Conservation (phyloP, 2,888 invertebrate genomes). For the Spilarctia lutea region DNA sequence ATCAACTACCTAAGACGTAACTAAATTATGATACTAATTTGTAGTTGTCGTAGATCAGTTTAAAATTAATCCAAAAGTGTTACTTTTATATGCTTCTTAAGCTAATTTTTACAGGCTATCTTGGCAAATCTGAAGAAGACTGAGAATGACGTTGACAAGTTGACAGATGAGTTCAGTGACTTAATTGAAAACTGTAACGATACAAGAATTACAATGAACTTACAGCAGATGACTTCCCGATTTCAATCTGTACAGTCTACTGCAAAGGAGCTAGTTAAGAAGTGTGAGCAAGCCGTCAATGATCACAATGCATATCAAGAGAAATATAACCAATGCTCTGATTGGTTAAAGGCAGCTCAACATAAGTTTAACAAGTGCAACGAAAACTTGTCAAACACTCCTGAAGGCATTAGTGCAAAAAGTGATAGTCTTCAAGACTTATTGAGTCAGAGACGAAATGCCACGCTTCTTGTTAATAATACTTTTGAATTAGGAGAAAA, state of each 20-base stretch:
- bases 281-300: constrained; percentile 95
- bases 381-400: constrained; percentile 88
- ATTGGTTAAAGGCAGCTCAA: constrained; percentile 93
- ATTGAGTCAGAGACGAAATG: constrained; percentile 91
- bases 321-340: constrained; percentile 93
- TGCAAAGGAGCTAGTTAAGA: constrained; percentile 95
- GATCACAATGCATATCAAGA: constrained; percentile 93
- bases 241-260: constrained; percentile 96
- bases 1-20: constrained; percentile 43
- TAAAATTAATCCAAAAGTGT: constrained; percentile 55
- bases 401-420: constrained; percentile 90
- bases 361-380: constrained; percentile 89
- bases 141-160: constrained; percentile 94
- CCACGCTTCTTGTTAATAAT: constrained; percentile 91
- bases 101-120: constrained; percentile 87
- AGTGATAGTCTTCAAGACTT: constrained; percentile 91
- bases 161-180: constrained; percentile 94
- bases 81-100: constrained; percentile 20
- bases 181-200: constrained; percentile 95
- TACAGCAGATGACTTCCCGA: constrained; percentile 95
- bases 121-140: constrained; percentile 93
- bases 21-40: constrained; percentile 69
- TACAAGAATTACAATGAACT: constrained; percentile 93
- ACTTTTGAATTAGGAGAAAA: constrained; percentile 96
- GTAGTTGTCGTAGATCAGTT: constrained; percentile 82